Conservation (phyloP, 2,113 vertebrate genomes). For the Cyprinodon tularosa region DNA sequence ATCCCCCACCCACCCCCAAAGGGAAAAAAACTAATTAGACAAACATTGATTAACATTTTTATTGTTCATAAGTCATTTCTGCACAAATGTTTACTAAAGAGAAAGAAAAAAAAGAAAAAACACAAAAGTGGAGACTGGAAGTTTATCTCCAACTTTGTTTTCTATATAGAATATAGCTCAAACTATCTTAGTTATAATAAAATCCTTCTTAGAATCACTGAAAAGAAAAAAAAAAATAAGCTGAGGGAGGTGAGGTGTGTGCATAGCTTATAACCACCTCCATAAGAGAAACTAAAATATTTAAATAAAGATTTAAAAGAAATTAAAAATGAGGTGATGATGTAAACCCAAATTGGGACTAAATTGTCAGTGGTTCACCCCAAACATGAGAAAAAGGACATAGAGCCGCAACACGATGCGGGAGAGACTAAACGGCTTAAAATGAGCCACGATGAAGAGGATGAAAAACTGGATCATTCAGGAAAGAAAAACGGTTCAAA, state of each 20-base stretch:
- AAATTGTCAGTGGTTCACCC: conserved; percentile 66
- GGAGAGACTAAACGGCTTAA: not conserved
- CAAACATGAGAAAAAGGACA: conserved; percentile 31
- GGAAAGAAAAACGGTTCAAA: not conserved
- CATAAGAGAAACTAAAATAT: conserved; percentile 17
- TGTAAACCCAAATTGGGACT: conserved; percentile 36
- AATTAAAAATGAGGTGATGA: conserved; percentile 30
- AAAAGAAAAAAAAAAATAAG: conserved; percentile 17
- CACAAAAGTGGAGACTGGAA: not conserved
- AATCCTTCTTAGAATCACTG: conserved; percentile 58
- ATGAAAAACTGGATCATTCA: not conserved
- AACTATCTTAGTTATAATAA: conserved; percentile 51
- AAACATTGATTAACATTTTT: conserved; percentile 3
- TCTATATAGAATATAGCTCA: conserved; percentile 36
- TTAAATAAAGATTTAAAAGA: conserved; percentile 60
- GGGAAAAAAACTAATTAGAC: not conserved
- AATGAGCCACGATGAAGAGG: conserved; percentile 3
- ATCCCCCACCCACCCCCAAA: not conserved
- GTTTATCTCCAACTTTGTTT: not conserved
- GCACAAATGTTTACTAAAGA: not conserved
- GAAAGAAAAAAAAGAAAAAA: conserved; percentile 1
- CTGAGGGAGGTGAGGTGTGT: conserved; percentile 55
- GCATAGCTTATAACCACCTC: conserved; percentile 73
- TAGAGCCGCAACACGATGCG: not conserved
- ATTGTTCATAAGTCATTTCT: conserved; percentile 28